A percentile compares a stretch with the other conserved stretches of the same genome.
Evolutionary conservation across 2,797 vertebrate species (phyloP).

Genomic region (Pangasius djambal): DNA sequence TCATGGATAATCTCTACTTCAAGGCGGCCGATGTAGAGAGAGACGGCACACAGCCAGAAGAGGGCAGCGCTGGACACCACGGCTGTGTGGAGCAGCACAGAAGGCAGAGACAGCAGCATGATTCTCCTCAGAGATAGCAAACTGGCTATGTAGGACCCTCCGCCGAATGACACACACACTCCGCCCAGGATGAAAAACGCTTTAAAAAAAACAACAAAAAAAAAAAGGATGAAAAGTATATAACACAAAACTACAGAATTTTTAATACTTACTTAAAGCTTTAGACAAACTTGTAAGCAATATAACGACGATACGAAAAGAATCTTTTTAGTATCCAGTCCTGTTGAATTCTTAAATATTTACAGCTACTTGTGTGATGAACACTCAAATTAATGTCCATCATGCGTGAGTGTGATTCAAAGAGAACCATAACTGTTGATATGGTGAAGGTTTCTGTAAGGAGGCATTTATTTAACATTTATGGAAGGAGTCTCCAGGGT

Average conservation of each 20-base stretch:
- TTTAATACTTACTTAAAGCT: neutral
- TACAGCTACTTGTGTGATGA: neutral
- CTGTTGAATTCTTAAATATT: neutral
- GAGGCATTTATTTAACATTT: neutral
- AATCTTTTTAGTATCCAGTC: neutral
- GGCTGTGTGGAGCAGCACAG: conserved; percentile 72
- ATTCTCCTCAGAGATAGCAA: conserved; percentile 79
- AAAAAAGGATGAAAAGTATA: neutral
- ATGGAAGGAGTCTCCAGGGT: neutral
- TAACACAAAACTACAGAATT: neutral
- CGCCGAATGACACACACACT: conserved; percentile 83
- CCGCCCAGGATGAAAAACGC: conserved; percentile 90
- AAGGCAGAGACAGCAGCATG: conserved; percentile 83
- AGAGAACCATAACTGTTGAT: neutral
- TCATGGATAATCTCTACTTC: conserved; percentile 88
- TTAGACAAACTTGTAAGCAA: neutral
- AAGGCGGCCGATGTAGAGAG: conserved; percentile 86
- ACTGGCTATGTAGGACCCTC: conserved; percentile 79
- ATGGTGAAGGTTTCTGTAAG: neutral
- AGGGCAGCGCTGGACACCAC: conserved; percentile 77
- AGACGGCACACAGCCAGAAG: conserved; percentile 88
- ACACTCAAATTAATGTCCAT: neutral
- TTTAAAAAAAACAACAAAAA: conserved; percentile 49
- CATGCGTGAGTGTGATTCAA: neutral
- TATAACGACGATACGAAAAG: neutral